These are phyloP conservation scores for Napeogenes inachia DNA, from an alignment of 2,888 invertebrate species.

Conservation along the genomic window DNA sequence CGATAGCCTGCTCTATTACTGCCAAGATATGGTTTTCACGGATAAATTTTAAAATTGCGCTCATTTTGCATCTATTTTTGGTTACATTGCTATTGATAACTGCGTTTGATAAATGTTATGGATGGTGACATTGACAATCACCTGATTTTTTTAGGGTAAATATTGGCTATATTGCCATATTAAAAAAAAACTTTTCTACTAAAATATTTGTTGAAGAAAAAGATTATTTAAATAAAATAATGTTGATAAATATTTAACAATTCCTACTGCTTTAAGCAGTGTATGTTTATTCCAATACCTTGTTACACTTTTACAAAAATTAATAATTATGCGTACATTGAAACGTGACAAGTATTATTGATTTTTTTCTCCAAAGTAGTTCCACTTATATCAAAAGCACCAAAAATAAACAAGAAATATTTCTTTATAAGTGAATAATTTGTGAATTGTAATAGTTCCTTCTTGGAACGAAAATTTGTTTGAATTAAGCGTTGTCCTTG, in stretches of 20 bases:
- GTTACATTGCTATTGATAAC: constrained; percentile 55
- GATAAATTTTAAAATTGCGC: constrained; percentile 81
- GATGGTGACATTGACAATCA: constrained; percentile 41
- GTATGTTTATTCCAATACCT: too few species aligned
- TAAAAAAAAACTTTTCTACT: constrained; percentile 20
- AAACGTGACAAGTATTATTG: background rate
- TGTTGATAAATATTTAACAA: constrained; percentile 30
- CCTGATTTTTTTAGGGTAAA: constrained; percentile 33
- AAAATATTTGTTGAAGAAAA: background rate
- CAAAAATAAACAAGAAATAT: constrained; percentile 5
- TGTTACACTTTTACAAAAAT: too few species aligned
- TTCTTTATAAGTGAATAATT: background rate
- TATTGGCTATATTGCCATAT: constrained; percentile 27
- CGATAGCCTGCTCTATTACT: constrained; percentile 80
- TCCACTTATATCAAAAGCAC: background rate
- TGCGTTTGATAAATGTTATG: constrained; percentile 53
- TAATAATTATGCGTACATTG: background rate
- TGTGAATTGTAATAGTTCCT: too few species aligned
- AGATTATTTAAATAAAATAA: constrained; percentile 23
- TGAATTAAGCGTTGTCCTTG: too few species aligned
- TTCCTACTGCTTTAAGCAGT: too few species aligned
- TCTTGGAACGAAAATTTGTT: too few species aligned
- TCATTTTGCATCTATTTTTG: constrained; percentile 72
- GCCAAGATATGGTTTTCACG: constrained; percentile 82
- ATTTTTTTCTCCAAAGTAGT: constrained; percentile 3